Base-by-base conservation (phyloP, 1,140 invertebrate species). In the Drosophila miranda region DNA sequence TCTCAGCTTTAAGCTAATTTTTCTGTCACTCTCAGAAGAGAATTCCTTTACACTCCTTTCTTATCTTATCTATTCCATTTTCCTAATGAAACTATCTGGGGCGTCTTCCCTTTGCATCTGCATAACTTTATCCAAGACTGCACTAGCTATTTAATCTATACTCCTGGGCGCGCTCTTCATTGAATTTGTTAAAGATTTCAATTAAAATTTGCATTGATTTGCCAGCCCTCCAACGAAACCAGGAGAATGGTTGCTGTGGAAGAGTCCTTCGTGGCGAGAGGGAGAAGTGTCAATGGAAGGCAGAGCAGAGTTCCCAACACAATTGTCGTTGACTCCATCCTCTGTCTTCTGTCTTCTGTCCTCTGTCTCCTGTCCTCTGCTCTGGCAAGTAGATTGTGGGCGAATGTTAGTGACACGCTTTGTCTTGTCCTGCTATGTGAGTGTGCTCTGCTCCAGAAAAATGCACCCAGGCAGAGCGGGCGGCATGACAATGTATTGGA, bases 381-480 rank as follows among this genome's bases (percentile, higher is more conserved):
- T 30, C 14, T 46, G 45, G n/a, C 45, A 61, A 45, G 23, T 57
- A 19, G 61, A 30, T n/a, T 57, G 8, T 55, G 43, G 41, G 45
- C 66, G 60, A 23, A 61, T 71, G 56, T 62, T 30, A 53, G 19
- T 83, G 72, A 84, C 76, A 83, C 63, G 62, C 76, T 68, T 83
- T 72, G 68, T 52, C 76, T 78, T 75, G 48, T 49, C 50, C 43
- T 14, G 28, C 26, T 14, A 43, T 45, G 30, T 30, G 42, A 42
- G 43, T 41, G 51, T 62, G 51, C 8, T 30, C 8, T 81, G 81
- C 72, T 84, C 66, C 67, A 75, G 53, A 82, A 84, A 83, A 84
- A 73, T 79, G 63, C 60, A 74, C 44, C 43, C 61, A 54, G 43
- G 61, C 60, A 21, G 44, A 57, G 41, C 7, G 44, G 46, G 28